Evolutionary conservation across 2,113 vertebrate genomes (phyloP), one percentile per base, ranked within the genome.

Genomic region (Platycercus adscitus): DNA sequence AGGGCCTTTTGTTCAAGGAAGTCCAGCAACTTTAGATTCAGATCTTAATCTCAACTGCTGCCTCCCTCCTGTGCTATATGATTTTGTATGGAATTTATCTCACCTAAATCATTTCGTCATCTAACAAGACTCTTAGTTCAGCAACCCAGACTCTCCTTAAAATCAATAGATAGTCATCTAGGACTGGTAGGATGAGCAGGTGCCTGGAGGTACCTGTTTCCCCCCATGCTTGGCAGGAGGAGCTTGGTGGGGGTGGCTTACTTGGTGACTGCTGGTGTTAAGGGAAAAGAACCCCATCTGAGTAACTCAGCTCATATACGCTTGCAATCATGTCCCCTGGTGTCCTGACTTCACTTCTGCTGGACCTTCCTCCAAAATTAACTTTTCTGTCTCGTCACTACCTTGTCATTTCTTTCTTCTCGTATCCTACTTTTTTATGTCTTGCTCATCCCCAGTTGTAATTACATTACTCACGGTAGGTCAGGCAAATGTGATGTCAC

Each of bases 401-500:
- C 83, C 65, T 75, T 64, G 81, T 35, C 52, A 91, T 86, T 73
- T 92, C 70, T 65, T 55, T 63, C 53, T 73, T 53, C 77, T 81
- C 1, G 5, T 89, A 86, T 72, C 61, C 94, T 70, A 61, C 39
- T 92, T 92, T 84, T 89, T 86, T 78, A 79, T 5, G 17, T 64
- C 81, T 92, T 60, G 56, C 71, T 82, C 44, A 65, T 20, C 49
- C 83, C 63, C 52, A 23, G 47, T 33, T 56, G 81, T 65, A 96
- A 96, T 96, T 96, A 93, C 33, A 77, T 95, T 95, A 91, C 91
- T 97, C 96, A 96, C 1, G 0, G 16, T 7, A 44, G 87, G 94
- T 89, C 93, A 91, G 95, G 89, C 49, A 43, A 29, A 82, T 13
- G 49, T 95, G 94, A 95, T 73, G 95, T 96, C 94, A 96, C 0